These are phyloP conservation scores for Ancistrus triradiatus DNA, from an alignment of 2,113 vertebrate genomes.

Conservation along the genomic window DNA sequence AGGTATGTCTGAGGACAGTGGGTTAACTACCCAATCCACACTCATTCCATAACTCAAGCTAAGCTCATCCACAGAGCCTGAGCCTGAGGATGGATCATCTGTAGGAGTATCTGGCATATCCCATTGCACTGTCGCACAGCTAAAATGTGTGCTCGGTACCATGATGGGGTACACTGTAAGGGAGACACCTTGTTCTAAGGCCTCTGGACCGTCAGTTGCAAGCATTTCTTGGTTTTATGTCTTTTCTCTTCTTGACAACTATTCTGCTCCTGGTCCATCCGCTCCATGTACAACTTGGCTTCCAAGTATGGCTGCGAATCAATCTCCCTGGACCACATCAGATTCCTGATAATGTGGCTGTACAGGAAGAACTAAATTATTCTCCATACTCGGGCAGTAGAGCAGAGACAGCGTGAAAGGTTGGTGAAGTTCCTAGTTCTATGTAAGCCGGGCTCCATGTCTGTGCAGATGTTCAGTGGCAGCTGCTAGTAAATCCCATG, in stretches of 20 bases:
- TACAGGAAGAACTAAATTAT: slow-evolving; percentile 9
- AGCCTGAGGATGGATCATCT: slow-evolving; percentile 37
- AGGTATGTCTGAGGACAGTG: slow-evolving; percentile 1
- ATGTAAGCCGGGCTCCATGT: slow-evolving; percentile 18
- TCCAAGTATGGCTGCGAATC: slow-evolving; percentile 33
- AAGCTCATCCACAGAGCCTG: slow-evolving; percentile 42
- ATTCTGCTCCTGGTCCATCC: slow-evolving; percentile 17
- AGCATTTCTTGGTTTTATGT: background rate
- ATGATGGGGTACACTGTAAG: slow-evolving; percentile 48
- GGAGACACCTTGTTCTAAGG: slow-evolving; percentile 23
- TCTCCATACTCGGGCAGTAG: slow-evolving; percentile 19
- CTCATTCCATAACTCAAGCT: slow-evolving; percentile 19
- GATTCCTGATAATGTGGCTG: slow-evolving; percentile 22
- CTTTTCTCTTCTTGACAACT: background rate
- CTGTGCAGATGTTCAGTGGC: no score
- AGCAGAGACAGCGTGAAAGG: background rate
- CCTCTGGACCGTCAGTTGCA: background rate
- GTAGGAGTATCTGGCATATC: slow-evolving; percentile 48
- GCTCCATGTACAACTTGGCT: slow-evolving; percentile 38
- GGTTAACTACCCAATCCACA: slow-evolving; percentile 28
- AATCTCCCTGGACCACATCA: background rate
- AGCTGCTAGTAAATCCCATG: slow-evolving; percentile 6
- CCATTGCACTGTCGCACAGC: slow-evolving; percentile 64
- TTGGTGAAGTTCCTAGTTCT: slow-evolving; percentile 20
- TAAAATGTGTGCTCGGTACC: slow-evolving; percentile 43